phyloP scores from a whole-genome alignment of 1,140 invertebrate genomes.

The Cherax quadricarinatus region DNA sequence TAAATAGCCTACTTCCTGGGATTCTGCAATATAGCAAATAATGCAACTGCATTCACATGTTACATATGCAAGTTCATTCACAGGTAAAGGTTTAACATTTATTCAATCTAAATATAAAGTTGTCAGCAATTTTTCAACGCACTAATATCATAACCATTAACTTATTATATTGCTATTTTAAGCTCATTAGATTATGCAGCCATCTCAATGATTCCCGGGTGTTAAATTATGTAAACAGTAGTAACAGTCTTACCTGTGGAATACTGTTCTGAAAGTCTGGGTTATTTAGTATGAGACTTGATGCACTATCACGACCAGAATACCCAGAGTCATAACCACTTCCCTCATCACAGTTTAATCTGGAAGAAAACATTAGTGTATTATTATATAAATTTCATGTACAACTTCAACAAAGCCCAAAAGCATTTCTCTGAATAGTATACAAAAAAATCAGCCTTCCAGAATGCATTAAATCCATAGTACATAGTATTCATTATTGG shows the following conservation, averaged over 20 bases:
- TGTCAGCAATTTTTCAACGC: background rate
- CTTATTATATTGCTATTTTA: background rate
- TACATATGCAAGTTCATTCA: background rate
- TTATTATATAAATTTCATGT: background rate
- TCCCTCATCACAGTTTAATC: conserved; percentile 76
- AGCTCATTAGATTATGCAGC: background rate
- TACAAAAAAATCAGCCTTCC: no score
- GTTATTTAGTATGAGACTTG: conserved; percentile 82
- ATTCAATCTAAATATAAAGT: background rate
- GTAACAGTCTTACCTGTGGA: conserved; percentile 75
- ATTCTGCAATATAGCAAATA: background rate
- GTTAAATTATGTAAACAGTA: background rate
- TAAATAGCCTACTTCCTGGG: conserved; percentile 3
- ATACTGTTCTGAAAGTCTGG: conserved; percentile 82
- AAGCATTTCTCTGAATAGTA: background rate
- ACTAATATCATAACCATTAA: background rate
- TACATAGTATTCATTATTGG: no score
- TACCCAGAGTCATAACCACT: conserved; percentile 80
- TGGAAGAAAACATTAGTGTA: conserved; percentile 54
- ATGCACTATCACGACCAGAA: conserved; percentile 80
- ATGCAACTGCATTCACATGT: background rate
- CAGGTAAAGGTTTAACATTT: background rate
- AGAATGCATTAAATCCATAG: no score
- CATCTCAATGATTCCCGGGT: background rate
- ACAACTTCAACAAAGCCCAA: background rate